These are phyloP conservation scores for Podotricha telesiphe DNA, from an alignment of 2,888 invertebrate genomes.

Conservation along the genomic window DNA sequence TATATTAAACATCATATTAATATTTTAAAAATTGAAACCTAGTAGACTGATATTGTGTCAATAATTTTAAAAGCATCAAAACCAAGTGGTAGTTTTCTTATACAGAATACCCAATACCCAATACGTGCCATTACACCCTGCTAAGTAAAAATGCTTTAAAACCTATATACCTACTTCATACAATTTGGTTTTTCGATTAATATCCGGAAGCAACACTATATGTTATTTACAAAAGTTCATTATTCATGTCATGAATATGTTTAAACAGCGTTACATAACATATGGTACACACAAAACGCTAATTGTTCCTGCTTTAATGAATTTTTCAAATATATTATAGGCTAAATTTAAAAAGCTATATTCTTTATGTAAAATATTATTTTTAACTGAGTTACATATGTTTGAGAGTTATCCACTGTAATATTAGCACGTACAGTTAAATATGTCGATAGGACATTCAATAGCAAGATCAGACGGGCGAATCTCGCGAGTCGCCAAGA, in stretches of 20 bases:
- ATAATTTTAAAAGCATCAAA: not conserved
- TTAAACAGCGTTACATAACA: constrained; percentile 2
- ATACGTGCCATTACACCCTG: too few species aligned
- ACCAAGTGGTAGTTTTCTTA: not conserved
- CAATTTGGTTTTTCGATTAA: constrained; percentile 33
- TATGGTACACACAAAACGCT: not conserved
- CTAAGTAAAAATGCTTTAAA: not conserved
- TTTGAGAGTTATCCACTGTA: constrained; percentile 19
- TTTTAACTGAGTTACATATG: not conserved
- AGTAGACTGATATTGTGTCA: too few species aligned
- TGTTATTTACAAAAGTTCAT: not conserved
- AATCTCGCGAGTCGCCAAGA: constrained; percentile 76
- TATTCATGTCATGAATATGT: constrained; percentile 16
- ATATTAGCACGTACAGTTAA: constrained; percentile 43
- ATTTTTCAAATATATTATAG: not conserved
- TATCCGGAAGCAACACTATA: constrained; percentile 18
- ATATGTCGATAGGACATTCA: constrained; percentile 49
- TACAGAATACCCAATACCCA: too few species aligned
- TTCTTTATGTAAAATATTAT: constrained; percentile 2
- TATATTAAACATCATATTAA: too few species aligned
- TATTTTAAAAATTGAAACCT: too few species aligned
- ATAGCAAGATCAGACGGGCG: constrained; percentile 54
- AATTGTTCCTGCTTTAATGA: constrained; percentile 7
- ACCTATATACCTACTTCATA: not conserved
- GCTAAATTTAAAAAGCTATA: not conserved